Evolutionary conservation across 2,797 vertebrate genomes (phyloP), one percentile per base, ranked within the genome.

Genomic region (Gila robusta): DNA sequence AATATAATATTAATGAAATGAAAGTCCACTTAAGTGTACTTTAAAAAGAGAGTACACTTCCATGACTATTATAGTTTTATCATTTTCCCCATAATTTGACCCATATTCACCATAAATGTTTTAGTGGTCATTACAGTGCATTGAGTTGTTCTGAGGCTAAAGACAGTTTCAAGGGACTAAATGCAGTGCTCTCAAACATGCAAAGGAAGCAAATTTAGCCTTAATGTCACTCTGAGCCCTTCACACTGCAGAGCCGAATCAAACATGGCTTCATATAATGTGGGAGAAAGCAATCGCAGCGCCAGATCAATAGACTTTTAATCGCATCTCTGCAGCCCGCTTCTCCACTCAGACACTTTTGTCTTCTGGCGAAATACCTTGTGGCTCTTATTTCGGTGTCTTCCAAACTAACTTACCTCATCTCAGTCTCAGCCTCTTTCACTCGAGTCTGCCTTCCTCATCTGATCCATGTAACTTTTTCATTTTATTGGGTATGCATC

Each of bases 181-280:
- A 41, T 26, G 11, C 47, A 14, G 67, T 7, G 0, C 37, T 59
- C 47, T 82, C 35, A 41, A 39, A 70, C 47, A 39, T 41, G 37
- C 14, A 54, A 83, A 37, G 32, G 28, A 32, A 83, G 81, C 81
- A 62, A 17, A 64, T n/a, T 2, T 17, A 62, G 54, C 12, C 78
- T 37, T 44, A 73, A 84, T 66, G 44, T 85, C 37, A 7, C 44
- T 72, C 69, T 62, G 77, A 77, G 77, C 76, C 72, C 87, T 90
- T 88, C 89, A 85, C 85, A 83, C 86, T 66, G 80, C 64, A 86
- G 88, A 81, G 79, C 87, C 90, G 93, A 94, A 94, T 94, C 94
- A 94, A 94, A 94, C 93, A 95, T 90, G 88, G 91, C 91, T 91
- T 92, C 91, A 93, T 92, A 92, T 91, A 93, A 94, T 89, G 92